A percentile compares a stretch with the other conserved stretches of the same genome.
These are phyloP conservation scores for Patiria pectinifera DNA, from an alignment of 53 echinoderm and acorn worm genomes.

Conservation along the genomic window DNA sequence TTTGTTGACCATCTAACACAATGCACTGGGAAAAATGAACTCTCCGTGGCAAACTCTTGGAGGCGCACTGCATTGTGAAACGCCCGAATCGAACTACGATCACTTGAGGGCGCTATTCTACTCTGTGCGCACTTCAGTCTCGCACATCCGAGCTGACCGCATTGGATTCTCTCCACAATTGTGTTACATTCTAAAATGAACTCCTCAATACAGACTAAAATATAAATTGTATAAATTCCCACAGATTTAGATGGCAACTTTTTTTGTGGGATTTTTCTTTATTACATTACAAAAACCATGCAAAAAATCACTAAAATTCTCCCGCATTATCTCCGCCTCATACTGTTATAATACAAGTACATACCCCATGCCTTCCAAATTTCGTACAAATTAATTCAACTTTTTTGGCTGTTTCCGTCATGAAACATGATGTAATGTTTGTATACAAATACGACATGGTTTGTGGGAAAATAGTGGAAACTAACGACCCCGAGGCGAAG, in stretches of 20 bases:
- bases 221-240: not conserved
- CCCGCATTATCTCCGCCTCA: not conserved
- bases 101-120: not conserved
- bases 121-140: not conserved
- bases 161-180: not conserved
- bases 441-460: too few relatives aligned
- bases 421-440: not conserved
- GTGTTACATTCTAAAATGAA: not conserved
- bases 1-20: too few relatives aligned
- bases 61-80: too few relatives aligned
- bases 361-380: not conserved
- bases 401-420: not conserved
- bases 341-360: not conserved
- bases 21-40: too few relatives aligned
- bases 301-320: not conserved
- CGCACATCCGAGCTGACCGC: not conserved
- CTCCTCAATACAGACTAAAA: not conserved
- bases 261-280: not conserved
- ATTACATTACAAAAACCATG: not conserved
- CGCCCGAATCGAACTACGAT: not conserved
- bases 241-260: not conserved
- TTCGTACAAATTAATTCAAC: not conserved
- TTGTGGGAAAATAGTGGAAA: too few relatives aligned
- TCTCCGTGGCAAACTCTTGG: too few relatives aligned
- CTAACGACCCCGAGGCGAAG: too few relatives aligned